Evolutionary conservation across 2,888 invertebrate genomes (phyloP), one percentile per base, ranked within the genome.

Genomic region (Nysson spinosus): DNA sequence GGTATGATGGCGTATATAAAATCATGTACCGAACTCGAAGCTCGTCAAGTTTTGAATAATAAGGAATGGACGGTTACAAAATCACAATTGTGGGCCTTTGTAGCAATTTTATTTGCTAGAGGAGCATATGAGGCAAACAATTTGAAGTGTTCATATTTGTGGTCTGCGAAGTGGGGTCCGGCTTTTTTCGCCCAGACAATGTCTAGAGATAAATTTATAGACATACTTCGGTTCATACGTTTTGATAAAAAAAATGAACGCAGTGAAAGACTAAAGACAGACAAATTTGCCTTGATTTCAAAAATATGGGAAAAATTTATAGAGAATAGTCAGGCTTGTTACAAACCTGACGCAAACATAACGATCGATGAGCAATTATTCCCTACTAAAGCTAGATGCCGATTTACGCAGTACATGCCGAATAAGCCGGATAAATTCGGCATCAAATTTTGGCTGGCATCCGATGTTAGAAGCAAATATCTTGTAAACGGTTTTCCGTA

Each of bases 281-380:
- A 69, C 32, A 61, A 64, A 40, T 69, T 69, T 30, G 60, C 55
- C 26, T 30, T 58, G 6, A 61, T 70, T 26, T 61, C 58, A 22
- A 32, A 60, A 11, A 40, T 69, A 32, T 64, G 57, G 58, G 26
- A 68, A n/a, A 11, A 39, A 11, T 71, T 20, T 5, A 20, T 39
- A 4, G 20, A 11, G 1, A 69, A 69, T 49, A 24, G 30, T 34
- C 44, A 43, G 37, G 17, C 12, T 14, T 65, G 63, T 37, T 62
- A 65, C 30, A 11, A 11, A 14, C 65, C 69, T 20, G 39, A 20
- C 39, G 20, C 20, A n/a, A n/a, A 39, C 20, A 4, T 39, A 3
- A 39, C 9, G n/a, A 63, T 69, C 26, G 69, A 74, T 57, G 71
- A 80, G 43, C 75, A 80, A 26, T 49, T 77, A 6, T 77, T 75